Conservation (phyloP, 1,140 invertebrate genomes). For the Limonius californicus region DNA sequence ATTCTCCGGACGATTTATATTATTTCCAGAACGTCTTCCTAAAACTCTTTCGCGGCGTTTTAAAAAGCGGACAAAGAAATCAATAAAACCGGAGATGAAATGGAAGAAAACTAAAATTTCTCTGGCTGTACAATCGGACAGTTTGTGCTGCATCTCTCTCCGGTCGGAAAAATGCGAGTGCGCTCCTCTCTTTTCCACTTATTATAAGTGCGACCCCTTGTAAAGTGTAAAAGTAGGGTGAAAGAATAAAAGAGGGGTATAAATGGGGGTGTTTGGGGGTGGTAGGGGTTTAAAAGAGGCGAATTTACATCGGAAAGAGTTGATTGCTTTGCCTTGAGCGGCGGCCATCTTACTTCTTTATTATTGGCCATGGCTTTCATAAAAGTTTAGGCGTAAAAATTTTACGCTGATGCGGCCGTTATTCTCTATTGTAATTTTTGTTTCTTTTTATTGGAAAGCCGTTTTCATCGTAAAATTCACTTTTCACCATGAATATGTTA, state of each 20-base stretch:
- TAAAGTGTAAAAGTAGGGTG: slow-evolving; percentile 43
- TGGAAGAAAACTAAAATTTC: slow-evolving; percentile 21
- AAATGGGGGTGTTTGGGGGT: slow-evolving; percentile 37
- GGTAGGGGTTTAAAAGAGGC: slow-evolving; percentile 32
- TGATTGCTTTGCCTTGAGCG: slow-evolving; percentile 40
- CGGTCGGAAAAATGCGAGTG: neutral
- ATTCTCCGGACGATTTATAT: neutral
- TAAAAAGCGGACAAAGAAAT: slow-evolving; percentile 23
- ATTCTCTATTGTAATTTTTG: neutral
- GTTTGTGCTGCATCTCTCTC: slow-evolving; percentile 16
- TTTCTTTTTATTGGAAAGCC: slow-evolving; percentile 21
- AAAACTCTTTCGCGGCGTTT: neutral
- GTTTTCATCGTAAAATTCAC: no score
- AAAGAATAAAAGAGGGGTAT: slow-evolving; percentile 42
- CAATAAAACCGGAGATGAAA: slow-evolving; percentile 21
- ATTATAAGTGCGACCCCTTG: slow-evolving; percentile 29
- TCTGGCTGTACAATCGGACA: slow-evolving; percentile 20
- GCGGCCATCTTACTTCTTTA: slow-evolving; percentile 42
- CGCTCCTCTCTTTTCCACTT: slow-evolving; percentile 22
- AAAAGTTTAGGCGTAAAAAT: neutral
- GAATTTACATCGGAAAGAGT: slow-evolving; percentile 45
- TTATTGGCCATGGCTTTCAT: slow-evolving; percentile 32
- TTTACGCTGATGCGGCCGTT: slow-evolving; percentile 2
- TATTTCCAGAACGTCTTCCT: neutral
- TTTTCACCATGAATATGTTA: no score